These are phyloP conservation scores for Cryptophagus acutangulus DNA, from an alignment of 2,888 invertebrate genomes.

Conservation along the genomic window DNA sequence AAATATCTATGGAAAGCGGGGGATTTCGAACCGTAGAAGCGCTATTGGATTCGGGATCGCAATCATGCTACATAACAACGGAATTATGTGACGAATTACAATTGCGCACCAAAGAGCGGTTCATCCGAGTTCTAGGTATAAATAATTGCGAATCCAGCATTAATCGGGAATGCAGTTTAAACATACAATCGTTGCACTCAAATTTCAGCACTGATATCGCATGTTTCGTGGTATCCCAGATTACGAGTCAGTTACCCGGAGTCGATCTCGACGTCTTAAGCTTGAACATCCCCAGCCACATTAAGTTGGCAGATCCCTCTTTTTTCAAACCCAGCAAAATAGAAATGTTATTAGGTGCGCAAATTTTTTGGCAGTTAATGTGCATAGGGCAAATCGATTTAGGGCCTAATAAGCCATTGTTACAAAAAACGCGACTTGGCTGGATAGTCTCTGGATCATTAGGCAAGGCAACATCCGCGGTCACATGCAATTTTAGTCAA, in stretches of 20 bases:
- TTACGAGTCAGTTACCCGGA: background rate
- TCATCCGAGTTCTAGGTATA: too few relatives aligned
- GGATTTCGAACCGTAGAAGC: background rate
- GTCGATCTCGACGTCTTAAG: background rate
- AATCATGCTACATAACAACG: too few relatives aligned
- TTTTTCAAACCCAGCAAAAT: slow-evolving; percentile 16
- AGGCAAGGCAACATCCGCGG: background rate
- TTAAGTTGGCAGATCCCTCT: slow-evolving; percentile 16
- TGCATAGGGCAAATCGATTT: slow-evolving; percentile 15
- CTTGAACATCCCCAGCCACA: slow-evolving; percentile 11
- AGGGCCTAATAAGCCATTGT: slow-evolving; percentile 9
- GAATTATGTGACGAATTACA: too few relatives aligned
- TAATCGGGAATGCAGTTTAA: too few relatives aligned
- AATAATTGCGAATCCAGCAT: too few relatives aligned
- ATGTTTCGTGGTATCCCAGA: background rate
- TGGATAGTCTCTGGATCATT: slow-evolving; percentile 17
- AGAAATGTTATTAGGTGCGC: slow-evolving; percentile 20
- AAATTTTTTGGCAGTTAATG: slow-evolving; percentile 17
- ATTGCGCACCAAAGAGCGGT: too few relatives aligned
- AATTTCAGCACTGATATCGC: too few relatives aligned
- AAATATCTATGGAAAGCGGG: slow-evolving; percentile 1
- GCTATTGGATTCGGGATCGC: slow-evolving; percentile 9
- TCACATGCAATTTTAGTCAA: slow-evolving; percentile 14
- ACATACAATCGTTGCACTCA: too few relatives aligned
- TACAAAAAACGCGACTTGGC: slow-evolving; percentile 21